Evolutionary conservation across 2,113 vertebrate species (phyloP).

Genomic region (Prionailurus viverrinus): DNA sequence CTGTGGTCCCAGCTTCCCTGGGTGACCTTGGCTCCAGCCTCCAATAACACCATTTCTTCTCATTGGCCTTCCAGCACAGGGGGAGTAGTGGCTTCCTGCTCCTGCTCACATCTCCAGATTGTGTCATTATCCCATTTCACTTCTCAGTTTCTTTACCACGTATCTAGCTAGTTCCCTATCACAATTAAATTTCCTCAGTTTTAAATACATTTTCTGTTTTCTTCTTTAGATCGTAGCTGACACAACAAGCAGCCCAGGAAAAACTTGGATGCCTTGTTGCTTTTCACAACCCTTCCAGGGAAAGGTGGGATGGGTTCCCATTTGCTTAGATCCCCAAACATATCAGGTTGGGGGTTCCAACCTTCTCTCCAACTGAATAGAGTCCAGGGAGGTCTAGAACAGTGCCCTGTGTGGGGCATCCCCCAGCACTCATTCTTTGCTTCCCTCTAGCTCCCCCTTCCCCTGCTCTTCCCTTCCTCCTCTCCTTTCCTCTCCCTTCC

Average conservation of each 20-base stretch:
- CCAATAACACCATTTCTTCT: not conserved
- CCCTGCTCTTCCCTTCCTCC: accelerated
- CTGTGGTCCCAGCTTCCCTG: not conserved
- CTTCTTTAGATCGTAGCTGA: constrained; percentile 11
- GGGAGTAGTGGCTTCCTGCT: not conserved
- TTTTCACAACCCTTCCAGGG: not conserved
- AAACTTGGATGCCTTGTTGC: not conserved
- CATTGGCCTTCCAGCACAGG: not conserved
- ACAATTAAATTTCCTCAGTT: constrained; percentile 4
- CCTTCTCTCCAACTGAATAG: not conserved
- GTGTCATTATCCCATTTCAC: not conserved
- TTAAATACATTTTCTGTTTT: constrained; percentile 39
- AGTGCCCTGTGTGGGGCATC: too few relatives aligned
- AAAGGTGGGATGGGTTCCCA: not conserved
- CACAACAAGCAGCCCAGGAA: not conserved
- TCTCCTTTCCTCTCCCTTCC: too few relatives aligned
- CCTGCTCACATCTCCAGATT: not conserved
- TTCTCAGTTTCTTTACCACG: constrained; percentile 22
- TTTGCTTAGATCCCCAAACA: not conserved
- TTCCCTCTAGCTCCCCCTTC: not conserved
- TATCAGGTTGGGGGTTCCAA: not conserved
- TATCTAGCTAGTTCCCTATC: not conserved
- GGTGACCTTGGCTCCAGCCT: not conserved
- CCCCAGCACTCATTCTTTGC: not conserved
- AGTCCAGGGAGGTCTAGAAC: not conserved